Percentiles rank a stretch among this genome's conserved stretches.
Evolutionary conservation across 2,888 invertebrate genomes (phyloP).

Genomic region (Trimorus sp.): DNA sequence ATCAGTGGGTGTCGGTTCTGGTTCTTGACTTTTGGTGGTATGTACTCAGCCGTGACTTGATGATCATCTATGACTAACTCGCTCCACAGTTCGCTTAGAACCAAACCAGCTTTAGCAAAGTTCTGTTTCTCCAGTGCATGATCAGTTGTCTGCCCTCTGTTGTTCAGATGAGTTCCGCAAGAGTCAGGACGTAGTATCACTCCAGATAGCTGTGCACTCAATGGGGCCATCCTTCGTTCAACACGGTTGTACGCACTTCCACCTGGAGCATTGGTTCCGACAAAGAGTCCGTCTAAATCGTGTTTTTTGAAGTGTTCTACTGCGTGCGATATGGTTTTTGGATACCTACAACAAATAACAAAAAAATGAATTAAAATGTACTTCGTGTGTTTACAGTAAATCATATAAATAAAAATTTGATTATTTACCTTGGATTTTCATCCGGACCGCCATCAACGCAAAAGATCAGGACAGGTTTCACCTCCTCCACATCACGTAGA

Average conservation of each 20-base stretch:
- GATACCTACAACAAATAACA: constrained; percentile 65
- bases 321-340: constrained; percentile 65
- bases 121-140: constrained; percentile 72
- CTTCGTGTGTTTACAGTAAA: not conserved
- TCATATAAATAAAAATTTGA: constrained; percentile 14
- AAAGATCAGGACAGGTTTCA: constrained; percentile 69
- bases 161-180: constrained; percentile 74
- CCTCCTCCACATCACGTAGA: constrained; percentile 1
- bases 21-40: no score
- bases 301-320: constrained; percentile 69
- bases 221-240: constrained; percentile 74
- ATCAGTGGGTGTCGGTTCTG: no score
- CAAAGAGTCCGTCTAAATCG: constrained; percentile 71
- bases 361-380: not conserved
- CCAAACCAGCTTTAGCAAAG: constrained; percentile 73
- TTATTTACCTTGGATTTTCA: constrained; percentile 8
- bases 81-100: constrained; percentile 75
- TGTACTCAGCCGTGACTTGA: not conserved
- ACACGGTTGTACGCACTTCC: constrained; percentile 75
- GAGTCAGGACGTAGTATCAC: constrained; percentile 72
- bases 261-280: constrained; percentile 71
- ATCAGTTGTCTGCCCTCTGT: constrained; percentile 71
- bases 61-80: constrained; percentile 71
- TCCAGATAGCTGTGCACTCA: constrained; percentile 72
- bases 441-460: constrained; percentile 65